Percentiles rank a stretch among this genome's conserved stretches.
Conservation (phyloP, 2,888 invertebrate species). For the Tupiocoris notatus region DNA sequence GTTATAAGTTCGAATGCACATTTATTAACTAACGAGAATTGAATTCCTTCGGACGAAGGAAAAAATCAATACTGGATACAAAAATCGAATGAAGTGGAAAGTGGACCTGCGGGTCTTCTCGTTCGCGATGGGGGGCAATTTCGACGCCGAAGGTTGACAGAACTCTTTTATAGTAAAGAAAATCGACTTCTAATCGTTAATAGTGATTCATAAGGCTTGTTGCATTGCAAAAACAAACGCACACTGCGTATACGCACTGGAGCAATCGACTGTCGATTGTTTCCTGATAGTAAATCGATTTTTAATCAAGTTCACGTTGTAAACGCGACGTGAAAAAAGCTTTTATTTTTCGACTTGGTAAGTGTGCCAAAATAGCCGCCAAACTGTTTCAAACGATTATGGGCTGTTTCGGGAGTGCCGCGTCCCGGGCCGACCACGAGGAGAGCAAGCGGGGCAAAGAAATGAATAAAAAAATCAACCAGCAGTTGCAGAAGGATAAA, state of each 20-base stretch:
- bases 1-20: no score
- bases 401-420: conserved; percentile 94
- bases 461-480: conserved; percentile 97
- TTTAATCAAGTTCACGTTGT: background rate
- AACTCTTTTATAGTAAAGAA: background rate
- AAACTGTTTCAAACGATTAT: conserved; percentile 56
- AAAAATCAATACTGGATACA: background rate
- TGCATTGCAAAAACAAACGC: background rate
- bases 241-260: background rate
- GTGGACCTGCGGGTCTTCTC: background rate
- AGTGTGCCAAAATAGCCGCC: conserved; percentile 2
- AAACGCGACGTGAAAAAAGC: background rate
- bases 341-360: background rate
- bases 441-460: conserved; percentile 91
- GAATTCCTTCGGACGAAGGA: no score
- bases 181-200: background rate
- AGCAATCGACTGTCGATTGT: background rate
- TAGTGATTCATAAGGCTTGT: background rate
- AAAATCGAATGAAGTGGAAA: background rate
- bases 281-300: no score
- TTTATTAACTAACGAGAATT: no score
- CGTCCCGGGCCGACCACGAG: conserved; percentile 76
- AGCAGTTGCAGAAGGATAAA: conserved; percentile 98
- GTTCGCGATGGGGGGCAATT: background rate
- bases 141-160: background rate